phyloP scores from a whole-genome alignment of 1,140 invertebrate species.

The Plectrocnemia conspersa region DNA sequence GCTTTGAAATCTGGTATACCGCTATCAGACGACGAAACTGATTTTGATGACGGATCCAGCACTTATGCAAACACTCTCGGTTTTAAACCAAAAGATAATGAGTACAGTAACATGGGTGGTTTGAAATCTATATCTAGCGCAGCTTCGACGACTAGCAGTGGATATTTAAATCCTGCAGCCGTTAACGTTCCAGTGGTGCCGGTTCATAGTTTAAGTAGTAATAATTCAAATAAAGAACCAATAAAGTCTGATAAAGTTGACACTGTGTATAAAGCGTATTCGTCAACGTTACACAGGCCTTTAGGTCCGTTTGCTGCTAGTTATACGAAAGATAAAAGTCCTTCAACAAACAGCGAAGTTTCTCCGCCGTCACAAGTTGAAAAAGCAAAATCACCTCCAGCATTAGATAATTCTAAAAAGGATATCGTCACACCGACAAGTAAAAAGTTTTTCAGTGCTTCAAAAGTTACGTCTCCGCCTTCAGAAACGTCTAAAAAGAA shows the following conservation, averaged over 20 bases:
- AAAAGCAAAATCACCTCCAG: slow-evolving; percentile 46
- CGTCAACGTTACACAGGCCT: slow-evolving; percentile 38
- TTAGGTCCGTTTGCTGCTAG: slow-evolving; percentile 39
- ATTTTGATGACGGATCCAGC: slow-evolving; percentile 42
- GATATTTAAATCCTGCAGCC: slow-evolving; percentile 66
- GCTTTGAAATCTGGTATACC: slow-evolving; percentile 31
- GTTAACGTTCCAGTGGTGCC: slow-evolving; percentile 57
- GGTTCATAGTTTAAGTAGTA: slow-evolving; percentile 26
- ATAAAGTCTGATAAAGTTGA: slow-evolving; percentile 13
- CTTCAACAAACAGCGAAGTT: slow-evolving; percentile 39
- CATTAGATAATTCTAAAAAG: slow-evolving; percentile 42
- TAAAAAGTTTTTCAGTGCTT: slow-evolving; percentile 13
- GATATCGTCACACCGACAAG: slow-evolving; percentile 11
- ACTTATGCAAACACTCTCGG: slow-evolving; percentile 46
- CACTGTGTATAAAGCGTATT: slow-evolving; percentile 36
- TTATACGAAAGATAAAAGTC: slow-evolving; percentile 35
- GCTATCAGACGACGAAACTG: slow-evolving; percentile 22
- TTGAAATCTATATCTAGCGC: slow-evolving; percentile 50
- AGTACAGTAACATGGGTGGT: slow-evolving; percentile 56
- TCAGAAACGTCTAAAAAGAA: slow-evolving; percentile 41
- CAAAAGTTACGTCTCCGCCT: slow-evolving; percentile 40
- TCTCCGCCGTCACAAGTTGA: slow-evolving; percentile 42
- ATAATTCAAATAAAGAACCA: slow-evolving; percentile 2
- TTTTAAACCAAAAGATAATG: slow-evolving; percentile 53
- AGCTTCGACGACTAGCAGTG: slow-evolving; percentile 63